Base-by-base conservation (phyloP, 2,113 vertebrate species). In the Nothoprocta perdicaria region DNA sequence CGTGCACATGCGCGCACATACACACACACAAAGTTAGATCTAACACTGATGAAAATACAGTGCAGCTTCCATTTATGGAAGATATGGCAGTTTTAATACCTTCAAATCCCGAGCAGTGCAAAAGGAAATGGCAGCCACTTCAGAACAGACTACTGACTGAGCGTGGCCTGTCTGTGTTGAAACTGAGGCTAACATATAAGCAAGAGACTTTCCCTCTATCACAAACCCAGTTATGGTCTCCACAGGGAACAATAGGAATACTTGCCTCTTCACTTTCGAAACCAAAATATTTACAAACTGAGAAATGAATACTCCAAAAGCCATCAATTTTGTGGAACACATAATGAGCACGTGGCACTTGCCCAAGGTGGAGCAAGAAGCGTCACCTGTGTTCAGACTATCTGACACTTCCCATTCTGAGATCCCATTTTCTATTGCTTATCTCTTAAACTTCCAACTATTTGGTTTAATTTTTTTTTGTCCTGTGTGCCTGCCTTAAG, bases 401-500 rank as follows among this genome's bases (percentile, higher is more conserved):
- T 86, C 72, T 10, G 38, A 15, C 72, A 31, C 41, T 96, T 95
- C 87, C 89, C 89, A 72, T 78, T 85, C 76, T 80, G 85, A 87
- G 75, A 48, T 87, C 40, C 52, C 52, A 52, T 80, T 95, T 94
- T 94, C 89, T 33, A 2, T 46, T 65, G 40, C 82, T 94, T 85
- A 91, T 91, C 92, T 90, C 73, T 85, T 85, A 72, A 89, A 72
- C 38, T 35, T 85, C 83, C 38, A 74, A 27, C 50, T 93, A 35
- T 78, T 92, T 96, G 84, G 48, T 87, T 85, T 88, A 60, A 81
- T 84, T 83, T 84, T 94, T 38, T 94, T 89, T 89, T 92, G 82
- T 89, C 80, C 65, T 63, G 5, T 48, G 29, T 89, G 75, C 66
- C 46, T 82, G 21, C 52, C 74, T 86, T 50, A 79, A 50, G 26